Conservation (phyloP, 2,113 vertebrate genomes). For the Petrocephalus zakoni region DNA sequence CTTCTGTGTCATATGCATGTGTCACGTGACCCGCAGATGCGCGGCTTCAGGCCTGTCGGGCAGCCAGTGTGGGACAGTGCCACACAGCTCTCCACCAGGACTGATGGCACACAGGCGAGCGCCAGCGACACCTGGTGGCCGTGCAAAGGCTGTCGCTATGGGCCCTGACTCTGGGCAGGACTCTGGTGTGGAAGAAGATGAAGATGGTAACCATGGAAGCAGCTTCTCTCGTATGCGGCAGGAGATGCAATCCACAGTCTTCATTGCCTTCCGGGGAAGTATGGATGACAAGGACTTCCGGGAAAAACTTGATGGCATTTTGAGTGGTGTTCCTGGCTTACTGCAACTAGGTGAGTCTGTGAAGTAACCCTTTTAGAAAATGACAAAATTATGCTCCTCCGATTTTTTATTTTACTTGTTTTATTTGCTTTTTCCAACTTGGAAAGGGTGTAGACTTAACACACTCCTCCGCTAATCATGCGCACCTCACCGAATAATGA, state of each 20-base stretch:
- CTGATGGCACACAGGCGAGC: constrained; percentile 51
- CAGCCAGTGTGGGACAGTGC: constrained; percentile 30
- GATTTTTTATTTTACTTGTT: background rate
- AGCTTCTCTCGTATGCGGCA: constrained; percentile 28
- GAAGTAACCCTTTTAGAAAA: background rate
- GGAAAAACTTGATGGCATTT: constrained; percentile 74
- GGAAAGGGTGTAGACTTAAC: background rate
- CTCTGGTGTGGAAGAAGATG: constrained; percentile 76
- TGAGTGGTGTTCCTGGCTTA: constrained; percentile 77
- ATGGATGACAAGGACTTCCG: constrained; percentile 85
- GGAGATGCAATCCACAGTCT: constrained; percentile 72
- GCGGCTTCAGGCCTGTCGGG: constrained; percentile 29
- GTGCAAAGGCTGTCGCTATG: constrained; percentile 58
- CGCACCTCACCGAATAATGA: background rate
- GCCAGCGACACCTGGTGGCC: constrained; percentile 54
- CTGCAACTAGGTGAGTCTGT: constrained; percentile 77
- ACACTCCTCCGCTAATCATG: background rate
- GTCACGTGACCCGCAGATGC: background rate
- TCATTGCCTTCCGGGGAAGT: constrained; percentile 87
- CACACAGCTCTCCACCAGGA: constrained; percentile 50
- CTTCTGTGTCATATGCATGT: background rate
- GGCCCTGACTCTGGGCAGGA: constrained; percentile 73
- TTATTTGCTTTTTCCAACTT: background rate
- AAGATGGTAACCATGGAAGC: constrained; percentile 43
- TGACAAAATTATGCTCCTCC: background rate